These are phyloP conservation scores for Pterobdella sp. DNA, from an alignment of 2,888 invertebrate species.

Conservation along the genomic window DNA sequence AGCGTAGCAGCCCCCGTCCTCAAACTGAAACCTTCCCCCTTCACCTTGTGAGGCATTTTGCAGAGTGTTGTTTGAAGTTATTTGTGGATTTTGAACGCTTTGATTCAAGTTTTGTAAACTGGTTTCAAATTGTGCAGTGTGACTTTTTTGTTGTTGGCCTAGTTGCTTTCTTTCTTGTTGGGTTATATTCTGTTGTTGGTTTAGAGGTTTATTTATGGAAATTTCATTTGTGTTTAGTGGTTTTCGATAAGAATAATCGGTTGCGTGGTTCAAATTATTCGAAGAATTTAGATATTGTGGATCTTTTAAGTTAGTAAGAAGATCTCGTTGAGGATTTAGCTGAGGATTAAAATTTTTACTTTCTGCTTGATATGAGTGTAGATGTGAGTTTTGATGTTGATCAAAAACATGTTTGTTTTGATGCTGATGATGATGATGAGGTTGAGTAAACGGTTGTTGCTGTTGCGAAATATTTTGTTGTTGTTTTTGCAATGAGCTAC, in stretches of 20 bases:
- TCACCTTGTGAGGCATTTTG: not conserved
- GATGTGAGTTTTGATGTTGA: not conserved
- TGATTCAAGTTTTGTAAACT: not conserved
- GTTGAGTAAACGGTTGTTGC: constrained; percentile 4
- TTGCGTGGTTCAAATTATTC: not conserved
- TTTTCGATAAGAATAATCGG: not conserved
- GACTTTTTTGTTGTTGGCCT: not conserved
- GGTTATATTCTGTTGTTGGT: not conserved
- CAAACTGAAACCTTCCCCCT: constrained; percentile 22
- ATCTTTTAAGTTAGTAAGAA: too few relatives aligned
- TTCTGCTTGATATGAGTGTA: too few relatives aligned
- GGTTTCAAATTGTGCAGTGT: not conserved
- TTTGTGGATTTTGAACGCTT: constrained; percentile 1
- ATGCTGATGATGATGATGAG: not conserved
- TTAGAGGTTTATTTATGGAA: not conserved
- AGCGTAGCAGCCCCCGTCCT: constrained; percentile 57
- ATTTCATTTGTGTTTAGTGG: not conserved
- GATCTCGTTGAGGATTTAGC: too few relatives aligned
- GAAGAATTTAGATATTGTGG: not conserved
- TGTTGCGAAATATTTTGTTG: not conserved
- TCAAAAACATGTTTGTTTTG: too few relatives aligned
- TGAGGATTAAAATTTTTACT: too few relatives aligned
- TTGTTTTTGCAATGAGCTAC: not conserved
- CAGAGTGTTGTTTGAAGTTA: not conserved
- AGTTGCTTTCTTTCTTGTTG: not conserved